Base-by-base conservation (phyloP, 2,888 invertebrate species). In the Eupithecia pulchellata region DNA sequence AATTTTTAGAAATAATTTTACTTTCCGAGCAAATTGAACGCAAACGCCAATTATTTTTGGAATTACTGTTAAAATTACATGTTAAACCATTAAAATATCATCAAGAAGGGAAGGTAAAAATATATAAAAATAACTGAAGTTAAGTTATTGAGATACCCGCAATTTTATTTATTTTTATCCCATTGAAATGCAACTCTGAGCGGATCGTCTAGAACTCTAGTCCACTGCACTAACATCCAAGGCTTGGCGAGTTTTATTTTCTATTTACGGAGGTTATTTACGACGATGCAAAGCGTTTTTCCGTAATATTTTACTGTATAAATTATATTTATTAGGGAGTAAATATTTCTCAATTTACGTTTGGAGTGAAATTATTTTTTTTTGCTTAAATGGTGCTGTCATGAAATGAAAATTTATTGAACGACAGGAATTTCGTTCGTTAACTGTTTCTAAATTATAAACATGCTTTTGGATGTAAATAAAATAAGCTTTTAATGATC, bases 211-310 rank as follows among this genome's bases (percentile, higher is more conserved):
- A 29, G 17, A 57, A 57, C 57, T 29, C 29, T 20, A 57, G 57
- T 29, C 57, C 17, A 57, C 57, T 57, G 57, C 29, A 57, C 55
- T 55, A 27, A 74, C 76, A 78, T 75, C 72, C 75, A 78, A 77
- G 78, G 77, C 76, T 76, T 68, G 58, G 77, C 75, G 78, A 76
- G 75, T 77, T 83, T 84, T 82, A 80, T 84, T 84, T 84, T 82
- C 81, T 82, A 83, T 84, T 85, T 81, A 77, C 78, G 62, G 47
- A 65, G 30, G 67, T 74, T 71, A 77, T 77, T 74, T 77, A 77
- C 75, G 57, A 72, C 73, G 71, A 74, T 72, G 64, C 62, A 68
- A 66, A 68, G 63, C 72, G 64, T 69, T 74, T 73, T 69, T 25
- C 66, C 61, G 61, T 68, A 67, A 69, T 69, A 76, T 72, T 72